Evolutionary conservation across 2,113 vertebrate genomes (phyloP).

Genomic region (Siniperca chuatsi): DNA sequence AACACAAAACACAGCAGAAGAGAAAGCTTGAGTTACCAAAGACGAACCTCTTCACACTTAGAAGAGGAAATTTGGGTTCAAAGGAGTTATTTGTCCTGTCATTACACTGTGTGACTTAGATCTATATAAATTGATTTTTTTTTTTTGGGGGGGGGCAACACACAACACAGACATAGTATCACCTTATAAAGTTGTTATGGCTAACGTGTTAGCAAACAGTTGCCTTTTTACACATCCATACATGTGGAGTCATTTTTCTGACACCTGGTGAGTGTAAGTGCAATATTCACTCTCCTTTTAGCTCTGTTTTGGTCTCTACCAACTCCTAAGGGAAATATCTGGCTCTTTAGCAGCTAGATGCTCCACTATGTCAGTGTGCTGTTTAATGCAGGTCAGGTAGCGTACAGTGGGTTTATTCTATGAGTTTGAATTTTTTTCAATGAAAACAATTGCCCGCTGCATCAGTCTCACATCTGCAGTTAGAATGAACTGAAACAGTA

Average conservation of each 20-base stretch:
- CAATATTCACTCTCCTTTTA: neutral
- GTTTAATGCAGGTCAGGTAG: neutral
- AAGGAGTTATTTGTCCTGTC: no score
- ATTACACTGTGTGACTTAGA: neutral
- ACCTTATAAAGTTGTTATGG: neutral
- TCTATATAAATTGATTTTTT: neutral
- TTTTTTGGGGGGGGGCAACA: neutral
- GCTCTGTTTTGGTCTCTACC: neutral
- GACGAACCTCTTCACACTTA: neutral
- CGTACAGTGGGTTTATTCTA: no score
- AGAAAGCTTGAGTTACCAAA: neutral
- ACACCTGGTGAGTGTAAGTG: neutral
- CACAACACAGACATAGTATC: neutral
- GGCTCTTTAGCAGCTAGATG: neutral
- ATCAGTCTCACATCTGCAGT: neutral
- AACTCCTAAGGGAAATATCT: neutral
- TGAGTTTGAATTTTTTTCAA: neutral
- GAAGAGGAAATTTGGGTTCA: neutral
- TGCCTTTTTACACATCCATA: neutral
- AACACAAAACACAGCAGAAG: neutral
- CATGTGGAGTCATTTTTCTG: neutral
- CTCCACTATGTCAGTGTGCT: neutral
- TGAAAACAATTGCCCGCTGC: neutral
- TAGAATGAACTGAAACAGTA: neutral
- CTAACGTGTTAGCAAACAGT: neutral